Conservation (phyloP, 2,888 invertebrate species). For the Machimus atricapillus region DNA sequence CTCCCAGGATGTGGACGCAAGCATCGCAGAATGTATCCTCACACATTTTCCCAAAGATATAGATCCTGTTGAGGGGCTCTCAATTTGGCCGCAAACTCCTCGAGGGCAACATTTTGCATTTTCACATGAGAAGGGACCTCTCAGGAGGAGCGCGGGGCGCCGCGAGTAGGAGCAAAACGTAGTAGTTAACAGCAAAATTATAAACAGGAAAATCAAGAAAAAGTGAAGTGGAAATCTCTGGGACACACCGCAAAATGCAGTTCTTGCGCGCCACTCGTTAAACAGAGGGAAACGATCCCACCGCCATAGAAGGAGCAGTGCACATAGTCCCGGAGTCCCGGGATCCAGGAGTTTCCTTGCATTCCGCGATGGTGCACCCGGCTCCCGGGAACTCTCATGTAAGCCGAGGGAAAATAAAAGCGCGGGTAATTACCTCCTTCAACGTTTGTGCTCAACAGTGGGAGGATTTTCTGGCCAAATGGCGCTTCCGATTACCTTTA, state of each 20-base stretch:
- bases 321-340: not conserved
- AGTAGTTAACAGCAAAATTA: not conserved
- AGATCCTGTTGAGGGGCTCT: not conserved
- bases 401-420: slow-evolving; percentile 13
- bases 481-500: slow-evolving; percentile 29
- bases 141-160: not conserved
- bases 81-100: not conserved
- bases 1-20: not conserved
- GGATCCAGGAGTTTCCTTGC: not conserved
- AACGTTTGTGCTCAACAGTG: not conserved
- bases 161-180: not conserved
- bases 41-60: not conserved
- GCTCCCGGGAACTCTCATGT: not conserved
- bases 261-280: not conserved
- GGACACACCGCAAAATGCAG: not conserved
- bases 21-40: not conserved
- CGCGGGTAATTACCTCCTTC: slow-evolving; percentile 23
- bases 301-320: not conserved
- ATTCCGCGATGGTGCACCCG: not conserved
- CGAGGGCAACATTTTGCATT: not conserved
- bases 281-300: not conserved
- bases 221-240: not conserved
- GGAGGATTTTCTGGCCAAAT: slow-evolving; percentile 27
- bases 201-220: not conserved
- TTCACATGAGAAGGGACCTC: not conserved